Percentiles rank a stretch among this genome's conserved stretches.
These are phyloP conservation scores for Eupeodes latifasciatus DNA, from an alignment of 2,888 invertebrate genomes.

Conservation along the genomic window DNA sequence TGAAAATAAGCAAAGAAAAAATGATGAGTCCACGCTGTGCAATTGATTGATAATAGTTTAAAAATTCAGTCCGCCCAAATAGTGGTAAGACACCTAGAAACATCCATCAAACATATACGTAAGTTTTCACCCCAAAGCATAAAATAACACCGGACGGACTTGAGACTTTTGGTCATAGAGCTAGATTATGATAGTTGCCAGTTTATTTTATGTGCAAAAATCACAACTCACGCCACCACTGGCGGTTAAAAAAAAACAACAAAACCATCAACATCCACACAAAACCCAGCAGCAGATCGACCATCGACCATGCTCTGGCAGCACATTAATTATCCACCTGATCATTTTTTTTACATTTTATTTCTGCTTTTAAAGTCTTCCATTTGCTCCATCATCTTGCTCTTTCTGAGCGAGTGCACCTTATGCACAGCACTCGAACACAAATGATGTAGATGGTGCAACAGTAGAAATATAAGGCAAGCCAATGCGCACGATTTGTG, in stretches of 20 bases:
- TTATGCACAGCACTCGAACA: conserved; percentile 2
- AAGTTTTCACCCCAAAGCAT: conserved; percentile 67
- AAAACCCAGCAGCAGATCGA: conserved; percentile 71
- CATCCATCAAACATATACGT: conserved; percentile 62
- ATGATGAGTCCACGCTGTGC: conserved; percentile 68
- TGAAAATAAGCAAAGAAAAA: conserved; percentile 32
- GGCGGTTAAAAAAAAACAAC: neutral
- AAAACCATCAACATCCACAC: conserved; percentile 24
- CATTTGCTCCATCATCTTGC: conserved; percentile 28
- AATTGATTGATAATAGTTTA: conserved; percentile 74
- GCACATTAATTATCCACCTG: conserved; percentile 75
- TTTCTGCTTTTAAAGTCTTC: neutral
- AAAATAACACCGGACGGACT: conserved; percentile 9
- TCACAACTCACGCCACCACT: conserved; percentile 65
- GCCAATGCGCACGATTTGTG: conserved; percentile 49
- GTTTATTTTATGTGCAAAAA: conserved; percentile 29
- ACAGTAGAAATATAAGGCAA: conserved; percentile 38
- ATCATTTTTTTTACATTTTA: conserved; percentile 48
- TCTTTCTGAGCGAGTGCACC: conserved; percentile 34
- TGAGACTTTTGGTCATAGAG: neutral
- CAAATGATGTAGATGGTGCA: conserved; percentile 43
- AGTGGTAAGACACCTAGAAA: conserved; percentile 68
- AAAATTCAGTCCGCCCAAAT: conserved; percentile 75
- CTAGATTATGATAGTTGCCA: neutral
- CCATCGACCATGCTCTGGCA: conserved; percentile 58